Conservation (phyloP, 2,113 vertebrate genomes). For the Acrocephalus arundinaceus region DNA sequence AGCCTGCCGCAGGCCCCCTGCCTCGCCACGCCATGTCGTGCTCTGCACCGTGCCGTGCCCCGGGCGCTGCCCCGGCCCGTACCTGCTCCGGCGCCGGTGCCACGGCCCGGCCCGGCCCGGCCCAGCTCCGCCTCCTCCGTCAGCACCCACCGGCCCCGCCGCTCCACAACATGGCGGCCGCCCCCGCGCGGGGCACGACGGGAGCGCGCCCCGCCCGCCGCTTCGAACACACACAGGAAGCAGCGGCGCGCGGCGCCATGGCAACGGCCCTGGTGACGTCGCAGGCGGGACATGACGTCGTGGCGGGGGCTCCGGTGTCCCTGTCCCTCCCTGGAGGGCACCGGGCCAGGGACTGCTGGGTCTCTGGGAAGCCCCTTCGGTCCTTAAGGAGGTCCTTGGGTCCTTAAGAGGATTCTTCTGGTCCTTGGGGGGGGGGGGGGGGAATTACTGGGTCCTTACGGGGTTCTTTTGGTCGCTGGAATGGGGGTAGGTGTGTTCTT, state of each 20-base stretch:
- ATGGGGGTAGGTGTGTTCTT: not conserved
- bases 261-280: not conserved
- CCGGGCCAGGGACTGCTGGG: too few relatives aligned
- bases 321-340: not conserved
- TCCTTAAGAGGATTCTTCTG: too few relatives aligned
- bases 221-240: slow-evolving; percentile 85
- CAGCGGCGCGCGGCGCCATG: slow-evolving; percentile 7
- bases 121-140: slow-evolving; percentile 28
- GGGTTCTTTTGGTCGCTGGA: not conserved
- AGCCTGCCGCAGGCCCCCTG: not conserved
- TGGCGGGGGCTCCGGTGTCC: too few relatives aligned
- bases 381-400: too few relatives aligned
- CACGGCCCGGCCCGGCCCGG: not conserved
- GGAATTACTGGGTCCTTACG: not conserved
- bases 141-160: not conserved
- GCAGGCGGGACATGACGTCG: not conserved
- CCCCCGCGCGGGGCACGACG: slow-evolving; percentile 74
- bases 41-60: not conserved
- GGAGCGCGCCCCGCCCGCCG: slow-evolving; percentile 66
- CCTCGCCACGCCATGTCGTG: not conserved
- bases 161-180: slow-evolving; percentile 35
- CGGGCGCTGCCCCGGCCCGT: not conserved
- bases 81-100: not conserved
- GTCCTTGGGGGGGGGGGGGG: too few relatives aligned
- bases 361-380: not conserved